Conservation (phyloP, 1,140 invertebrate genomes). For the Macrocentrus cingulum region DNA sequence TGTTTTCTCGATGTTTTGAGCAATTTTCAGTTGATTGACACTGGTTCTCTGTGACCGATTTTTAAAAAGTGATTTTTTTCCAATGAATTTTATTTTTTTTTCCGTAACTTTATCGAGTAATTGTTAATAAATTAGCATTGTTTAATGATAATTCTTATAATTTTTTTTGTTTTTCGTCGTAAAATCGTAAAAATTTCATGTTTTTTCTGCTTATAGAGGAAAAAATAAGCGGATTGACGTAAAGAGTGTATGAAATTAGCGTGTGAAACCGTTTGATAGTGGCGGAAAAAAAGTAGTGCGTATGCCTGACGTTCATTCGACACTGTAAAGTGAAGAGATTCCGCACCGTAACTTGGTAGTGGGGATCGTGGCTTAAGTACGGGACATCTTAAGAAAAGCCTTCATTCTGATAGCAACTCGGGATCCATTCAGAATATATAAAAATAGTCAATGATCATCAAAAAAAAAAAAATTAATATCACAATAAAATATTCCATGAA, state of each 20-base stretch:
- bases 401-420: constrained; percentile 53
- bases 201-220: too few species aligned
- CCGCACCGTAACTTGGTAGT: constrained; percentile 30
- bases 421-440: constrained; percentile 40
- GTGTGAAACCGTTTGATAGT: not conserved
- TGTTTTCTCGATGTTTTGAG: too few species aligned
- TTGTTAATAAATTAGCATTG: too few species aligned
- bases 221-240: not conserved
- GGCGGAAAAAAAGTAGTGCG: not conserved
- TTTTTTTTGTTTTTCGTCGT: too few species aligned
- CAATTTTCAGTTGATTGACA: too few species aligned
- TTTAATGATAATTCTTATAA: too few species aligned
- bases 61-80: too few species aligned
- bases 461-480: constrained; percentile 9
- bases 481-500: not conserved
- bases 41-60: too few species aligned
- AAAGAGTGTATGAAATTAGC: not conserved
- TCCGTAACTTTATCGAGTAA: too few species aligned
- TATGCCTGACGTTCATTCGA: not conserved
- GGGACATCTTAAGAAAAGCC: constrained; percentile 52
- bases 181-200: not conserved
- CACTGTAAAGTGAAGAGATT: constrained; percentile 5
- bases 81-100: too few species aligned
- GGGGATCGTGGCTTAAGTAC: constrained; percentile 53
- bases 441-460: constrained; percentile 30